phyloP scores from a whole-genome alignment of 2,888 invertebrate genomes.

The Synergus laeviventris region DNA sequence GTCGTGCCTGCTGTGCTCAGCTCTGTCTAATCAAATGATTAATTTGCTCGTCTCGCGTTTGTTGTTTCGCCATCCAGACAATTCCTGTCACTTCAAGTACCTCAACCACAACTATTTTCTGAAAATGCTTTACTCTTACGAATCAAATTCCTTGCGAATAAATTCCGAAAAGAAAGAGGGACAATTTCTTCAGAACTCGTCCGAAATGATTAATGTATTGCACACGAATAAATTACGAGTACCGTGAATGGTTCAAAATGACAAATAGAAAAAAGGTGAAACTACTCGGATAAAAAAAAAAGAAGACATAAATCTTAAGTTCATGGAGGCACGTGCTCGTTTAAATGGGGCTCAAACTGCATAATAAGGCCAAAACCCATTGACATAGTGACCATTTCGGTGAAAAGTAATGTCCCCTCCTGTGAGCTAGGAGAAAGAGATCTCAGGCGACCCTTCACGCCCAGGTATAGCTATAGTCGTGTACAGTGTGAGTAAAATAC shows the following conservation, averaged over 20 bases:
- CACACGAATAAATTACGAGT: neutral
- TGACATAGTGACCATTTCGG: constrained; percentile 61
- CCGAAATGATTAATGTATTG: constrained; percentile 10
- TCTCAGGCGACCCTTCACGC: constrained; percentile 34
- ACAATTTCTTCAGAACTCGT: neutral
- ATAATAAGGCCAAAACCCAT: constrained; percentile 67
- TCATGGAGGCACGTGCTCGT: constrained; percentile 38
- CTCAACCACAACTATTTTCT: neutral
- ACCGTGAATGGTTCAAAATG: neutral
- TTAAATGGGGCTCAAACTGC: constrained; percentile 60
- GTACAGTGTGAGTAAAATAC: constrained; percentile 13
- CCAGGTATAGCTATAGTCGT: constrained; percentile 8
- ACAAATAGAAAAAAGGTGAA: constrained; percentile 30
- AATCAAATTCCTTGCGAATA: neutral
- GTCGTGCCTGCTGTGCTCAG: constrained; percentile 46
- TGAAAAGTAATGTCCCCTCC: constrained; percentile 44
- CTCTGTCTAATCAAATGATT: constrained; percentile 54
- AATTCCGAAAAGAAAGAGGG: too few relatives aligned
- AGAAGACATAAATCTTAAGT: constrained; percentile 48
- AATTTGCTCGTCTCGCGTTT: constrained; percentile 47
- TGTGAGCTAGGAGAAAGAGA: constrained; percentile 30
- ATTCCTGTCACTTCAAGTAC: neutral
- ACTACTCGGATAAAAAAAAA: constrained; percentile 41
- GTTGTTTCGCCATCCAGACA: constrained; percentile 1
- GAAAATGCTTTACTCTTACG: neutral